These are phyloP conservation scores for Corydoras maculifer DNA, from an alignment of 2,113 vertebrate species.

Conservation along the genomic window DNA sequence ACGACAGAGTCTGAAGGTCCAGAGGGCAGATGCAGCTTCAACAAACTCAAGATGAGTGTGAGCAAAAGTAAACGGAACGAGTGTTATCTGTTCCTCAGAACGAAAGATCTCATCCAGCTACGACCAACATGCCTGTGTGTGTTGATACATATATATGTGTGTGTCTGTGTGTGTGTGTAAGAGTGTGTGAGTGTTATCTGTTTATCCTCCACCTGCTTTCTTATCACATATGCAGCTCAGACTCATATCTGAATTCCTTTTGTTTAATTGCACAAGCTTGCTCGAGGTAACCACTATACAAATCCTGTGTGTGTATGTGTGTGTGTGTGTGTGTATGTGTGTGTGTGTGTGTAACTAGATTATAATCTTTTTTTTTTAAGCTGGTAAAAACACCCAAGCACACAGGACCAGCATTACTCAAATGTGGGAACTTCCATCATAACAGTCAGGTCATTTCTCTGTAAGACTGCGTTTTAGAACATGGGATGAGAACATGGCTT, in stretches of 20 bases:
- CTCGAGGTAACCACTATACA: slow-evolving; percentile 26
- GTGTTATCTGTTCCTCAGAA: no score
- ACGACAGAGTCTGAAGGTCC: background rate
- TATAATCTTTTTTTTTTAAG: slow-evolving; percentile 29
- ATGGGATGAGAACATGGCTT: no score
- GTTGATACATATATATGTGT: background rate
- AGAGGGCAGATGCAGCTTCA: background rate
- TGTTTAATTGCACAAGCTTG: slow-evolving; percentile 44
- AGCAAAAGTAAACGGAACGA: no score
- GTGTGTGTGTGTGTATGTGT: background rate
- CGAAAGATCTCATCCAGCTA: no score
- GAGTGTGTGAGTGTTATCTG: slow-evolving; percentile 19
- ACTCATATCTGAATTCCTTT: slow-evolving; percentile 45
- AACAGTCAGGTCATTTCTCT: no score
- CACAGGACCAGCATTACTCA: background rate
- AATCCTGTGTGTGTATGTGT: slow-evolving; percentile 27
- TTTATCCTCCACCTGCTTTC: slow-evolving; percentile 45
- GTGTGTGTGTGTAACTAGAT: slow-evolving; percentile 41
- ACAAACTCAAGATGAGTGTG: no score
- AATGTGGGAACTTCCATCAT: slow-evolving; percentile 4
- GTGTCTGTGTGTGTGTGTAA: background rate
- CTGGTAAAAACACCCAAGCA: background rate
- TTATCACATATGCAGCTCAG: slow-evolving; percentile 49
- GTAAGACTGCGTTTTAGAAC: no score
- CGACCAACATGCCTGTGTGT: background rate